Percentiles rank a stretch among this genome's conserved stretches.
Conservation (phyloP, 2,888 invertebrate genomes). For the Branchellion lobata region DNA sequence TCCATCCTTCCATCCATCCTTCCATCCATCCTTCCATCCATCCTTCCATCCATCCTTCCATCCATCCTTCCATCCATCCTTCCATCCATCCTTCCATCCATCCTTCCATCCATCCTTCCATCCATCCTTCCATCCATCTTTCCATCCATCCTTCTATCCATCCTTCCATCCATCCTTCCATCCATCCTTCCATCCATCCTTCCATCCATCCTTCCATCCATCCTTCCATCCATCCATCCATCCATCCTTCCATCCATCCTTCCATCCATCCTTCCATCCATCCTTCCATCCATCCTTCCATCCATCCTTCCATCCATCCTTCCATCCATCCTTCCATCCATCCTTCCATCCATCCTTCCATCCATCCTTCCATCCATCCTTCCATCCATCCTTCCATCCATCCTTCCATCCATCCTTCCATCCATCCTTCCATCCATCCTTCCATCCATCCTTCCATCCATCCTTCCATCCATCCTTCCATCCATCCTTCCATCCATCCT, state of each 20-base stretch:
- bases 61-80: constrained; percentile 23
- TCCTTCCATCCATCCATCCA: constrained; percentile 26
- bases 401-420: constrained; percentile 23
- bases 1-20: constrained; percentile 23
- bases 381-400: constrained; percentile 24
- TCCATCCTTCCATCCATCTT: constrained; percentile 20
- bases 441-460: constrained; percentile 23
- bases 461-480: constrained; percentile 25
- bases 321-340: constrained; percentile 26
- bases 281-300: constrained; percentile 23
- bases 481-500: constrained; percentile 28
- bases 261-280: constrained; percentile 26
- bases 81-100: constrained; percentile 26
- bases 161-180: constrained; percentile 8
- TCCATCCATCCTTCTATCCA: constrained; percentile 25
- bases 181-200: constrained; percentile 6
- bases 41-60: constrained; percentile 23
- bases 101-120: constrained; percentile 23
- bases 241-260: constrained; percentile 23
- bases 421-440: constrained; percentile 23
- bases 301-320: constrained; percentile 23
- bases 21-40: constrained; percentile 26
- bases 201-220: constrained; percentile 26
- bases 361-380: constrained; percentile 23
- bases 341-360: constrained; percentile 23